Percentiles rank a stretch among this genome's conserved stretches.
These are phyloP conservation scores for Drosophila hawaiiensis DNA, from an alignment of 2,888 invertebrate species.

Conservation along the genomic window DNA sequence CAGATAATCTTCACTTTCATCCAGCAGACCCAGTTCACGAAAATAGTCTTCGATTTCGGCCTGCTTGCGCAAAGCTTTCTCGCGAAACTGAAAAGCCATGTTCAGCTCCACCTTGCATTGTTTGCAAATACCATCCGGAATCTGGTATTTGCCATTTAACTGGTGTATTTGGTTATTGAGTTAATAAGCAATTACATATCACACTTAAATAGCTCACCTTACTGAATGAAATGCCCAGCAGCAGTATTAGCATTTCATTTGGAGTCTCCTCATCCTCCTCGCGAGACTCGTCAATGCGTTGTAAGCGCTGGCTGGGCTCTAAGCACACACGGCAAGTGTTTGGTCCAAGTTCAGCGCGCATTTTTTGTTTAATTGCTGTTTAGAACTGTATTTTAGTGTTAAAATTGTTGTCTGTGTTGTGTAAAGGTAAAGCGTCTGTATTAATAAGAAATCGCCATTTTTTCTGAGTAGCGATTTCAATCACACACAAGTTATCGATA, in stretches of 20 bases:
- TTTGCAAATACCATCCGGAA: constrained; percentile 82
- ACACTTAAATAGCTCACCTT: constrained; percentile 48
- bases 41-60: constrained; percentile 73
- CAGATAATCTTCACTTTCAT: constrained; percentile 58
- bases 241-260: constrained; percentile 77
- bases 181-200: neutral
- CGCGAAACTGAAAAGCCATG: constrained; percentile 82
- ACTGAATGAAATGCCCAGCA: constrained; percentile 77
- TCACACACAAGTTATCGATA: constrained; percentile 39
- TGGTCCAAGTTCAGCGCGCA: constrained; percentile 76
- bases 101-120: constrained; percentile 81
- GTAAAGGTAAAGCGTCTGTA: constrained; percentile 70
- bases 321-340: constrained; percentile 82
- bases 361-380: constrained; percentile 49
- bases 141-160: constrained; percentile 66
- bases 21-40: constrained; percentile 61
- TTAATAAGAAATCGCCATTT: constrained; percentile 69
- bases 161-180: neutral
- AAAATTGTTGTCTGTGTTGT: constrained; percentile 74
- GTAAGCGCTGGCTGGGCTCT: constrained; percentile 73
- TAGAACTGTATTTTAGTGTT: constrained; percentile 74
- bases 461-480: constrained; percentile 59
- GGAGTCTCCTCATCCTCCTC: constrained; percentile 81
- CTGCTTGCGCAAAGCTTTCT: constrained; percentile 79
- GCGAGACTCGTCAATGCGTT: constrained; percentile 77